Base-by-base conservation (phyloP, 2,113 vertebrate species). In the Plectropomus leopardus region DNA sequence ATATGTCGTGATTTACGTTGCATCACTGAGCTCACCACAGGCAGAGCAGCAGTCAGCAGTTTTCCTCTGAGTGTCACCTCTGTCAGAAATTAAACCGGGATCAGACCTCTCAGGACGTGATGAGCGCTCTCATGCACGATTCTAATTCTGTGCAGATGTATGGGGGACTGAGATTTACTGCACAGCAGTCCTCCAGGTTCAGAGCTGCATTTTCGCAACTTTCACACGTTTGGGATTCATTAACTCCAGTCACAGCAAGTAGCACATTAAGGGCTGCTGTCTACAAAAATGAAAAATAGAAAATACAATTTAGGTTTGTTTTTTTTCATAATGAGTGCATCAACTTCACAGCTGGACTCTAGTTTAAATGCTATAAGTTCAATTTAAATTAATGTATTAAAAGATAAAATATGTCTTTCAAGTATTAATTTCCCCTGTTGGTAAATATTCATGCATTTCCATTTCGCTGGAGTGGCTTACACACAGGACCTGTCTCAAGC, bases 121-220 rank as follows among this genome's bases (percentile, higher is more conserved):
- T 68, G 84, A 89, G 69, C 1, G 5, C 74, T 80, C 83, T 76
- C 82, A 58, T 63, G 68, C 82, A 79, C 40, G 23, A 84, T 83
- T 90, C 85, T 89, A 87, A 92, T 89, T 86, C 19, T 53, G 65
- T 17, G 76, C 94, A 95, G 94, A 94, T 94, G 94, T 92, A 63
- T 44, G 36, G 36, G 44, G 59, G 48, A 32, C 80, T 47, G 51
- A 80, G 84, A 89, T 88, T 86, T 88, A 86, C 69, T 72, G 76
- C 63, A 23, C 47, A 24, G 55, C 44, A 53, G 23, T 59, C 50
- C 57, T 86, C 44, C 68, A 78, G 66, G 28, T 83, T 80, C 64
- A 61, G 54, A 79, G 66, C 60, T 48, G 72, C 73, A 26, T 72
- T 78, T 77, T 64, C 45, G 67, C 54, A 69, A 80, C n/a, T n/a